Evolutionary conservation across 2,113 vertebrate species (phyloP).

Genomic region (Pungitius pungitius): DNA sequence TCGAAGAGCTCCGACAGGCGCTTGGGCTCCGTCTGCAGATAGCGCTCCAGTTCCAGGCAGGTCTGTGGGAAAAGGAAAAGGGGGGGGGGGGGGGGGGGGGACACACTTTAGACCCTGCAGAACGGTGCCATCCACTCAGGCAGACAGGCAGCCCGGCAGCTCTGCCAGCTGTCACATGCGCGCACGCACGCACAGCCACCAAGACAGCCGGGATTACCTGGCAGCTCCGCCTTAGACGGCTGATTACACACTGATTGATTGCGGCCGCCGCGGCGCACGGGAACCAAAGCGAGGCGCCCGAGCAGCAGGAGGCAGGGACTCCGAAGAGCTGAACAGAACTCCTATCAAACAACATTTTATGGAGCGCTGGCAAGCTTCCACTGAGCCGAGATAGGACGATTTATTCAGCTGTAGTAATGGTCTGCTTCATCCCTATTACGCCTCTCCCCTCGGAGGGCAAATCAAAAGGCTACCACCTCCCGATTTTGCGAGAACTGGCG

Average conservation of each 20-base stretch:
- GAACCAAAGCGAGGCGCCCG: constrained; percentile 46
- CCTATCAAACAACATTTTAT: constrained; percentile 72
- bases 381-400: constrained; percentile 70
- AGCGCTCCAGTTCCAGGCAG: constrained; percentile 96
- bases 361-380: constrained; percentile 62
- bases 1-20: constrained; percentile 93
- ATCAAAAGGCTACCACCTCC: constrained; percentile 66
- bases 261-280: constrained; percentile 53
- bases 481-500: constrained; percentile 63
- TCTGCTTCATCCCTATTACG: constrained; percentile 72
- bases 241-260: constrained; percentile 81
- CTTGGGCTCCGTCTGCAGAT: constrained; percentile 96
- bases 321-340: constrained; percentile 72
- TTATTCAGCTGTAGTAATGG: constrained; percentile 74
- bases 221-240: constrained; percentile 73
- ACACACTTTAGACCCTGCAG: no score
- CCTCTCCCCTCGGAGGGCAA: constrained; percentile 63
- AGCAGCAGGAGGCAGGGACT: constrained; percentile 43
- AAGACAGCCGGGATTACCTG: constrained; percentile 73
- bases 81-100: constrained; percentile 16
- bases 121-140: constrained; percentile 54
- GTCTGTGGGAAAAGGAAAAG: constrained; percentile 82
- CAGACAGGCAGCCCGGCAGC: constrained; percentile 50
- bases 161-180: constrained; percentile 63
- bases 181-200: constrained; percentile 54